phyloP scores from a whole-genome alignment of 2,113 vertebrate species.

The Eidolon helvum region DNA sequence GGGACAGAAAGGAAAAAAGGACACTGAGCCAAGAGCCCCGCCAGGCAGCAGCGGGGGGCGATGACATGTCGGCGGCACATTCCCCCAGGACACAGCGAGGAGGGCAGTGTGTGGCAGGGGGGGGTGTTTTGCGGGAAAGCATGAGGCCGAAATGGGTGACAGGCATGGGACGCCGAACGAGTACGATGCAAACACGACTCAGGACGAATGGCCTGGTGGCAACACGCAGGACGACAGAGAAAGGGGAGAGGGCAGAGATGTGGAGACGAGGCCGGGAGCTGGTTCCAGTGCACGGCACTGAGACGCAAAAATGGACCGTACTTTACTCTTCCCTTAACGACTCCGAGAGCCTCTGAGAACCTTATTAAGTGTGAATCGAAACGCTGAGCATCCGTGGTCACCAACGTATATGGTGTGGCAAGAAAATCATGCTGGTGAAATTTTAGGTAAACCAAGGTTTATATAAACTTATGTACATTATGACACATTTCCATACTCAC shows the following conservation, averaged over 20 bases:
- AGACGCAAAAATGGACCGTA: background rate
- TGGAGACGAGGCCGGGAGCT: background rate
- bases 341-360: background rate
- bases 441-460: background rate
- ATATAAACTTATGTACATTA: background rate
- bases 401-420: background rate
- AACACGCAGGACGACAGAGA: background rate
- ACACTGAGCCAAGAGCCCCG: no score
- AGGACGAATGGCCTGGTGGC: background rate
- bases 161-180: background rate
- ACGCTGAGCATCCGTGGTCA: background rate
- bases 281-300: no score
- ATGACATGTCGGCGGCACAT: background rate
- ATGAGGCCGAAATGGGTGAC: background rate
- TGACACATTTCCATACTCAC: background rate
- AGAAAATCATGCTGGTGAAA: background rate
- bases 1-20: no score
- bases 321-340: background rate
- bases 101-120: background rate
- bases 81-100: accelerated
- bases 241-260: background rate
- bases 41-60: accelerated
- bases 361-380: background rate
- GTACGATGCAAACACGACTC: background rate
- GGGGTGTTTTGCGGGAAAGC: background rate